Conservation (phyloP, 2,797 vertebrate genomes). For the Sphenodon punctatus region DNA sequence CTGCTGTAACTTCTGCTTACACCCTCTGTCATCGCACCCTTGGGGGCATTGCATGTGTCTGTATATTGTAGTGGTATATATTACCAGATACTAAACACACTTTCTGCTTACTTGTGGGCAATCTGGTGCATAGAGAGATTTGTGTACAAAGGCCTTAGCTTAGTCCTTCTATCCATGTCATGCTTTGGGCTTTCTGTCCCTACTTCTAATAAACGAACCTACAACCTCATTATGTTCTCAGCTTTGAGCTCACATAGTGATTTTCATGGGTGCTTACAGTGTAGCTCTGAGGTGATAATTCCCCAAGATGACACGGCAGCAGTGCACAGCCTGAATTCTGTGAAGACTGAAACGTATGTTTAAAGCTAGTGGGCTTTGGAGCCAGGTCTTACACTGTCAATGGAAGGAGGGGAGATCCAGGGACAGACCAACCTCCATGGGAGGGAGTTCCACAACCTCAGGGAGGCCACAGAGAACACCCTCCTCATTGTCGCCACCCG, state of each 20-base stretch:
- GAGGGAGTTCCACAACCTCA: too few species aligned
- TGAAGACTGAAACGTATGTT: too few species aligned
- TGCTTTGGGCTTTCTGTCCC: neutral
- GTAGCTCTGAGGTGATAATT: neutral
- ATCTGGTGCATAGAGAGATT: neutral
- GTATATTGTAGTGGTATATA: neutral
- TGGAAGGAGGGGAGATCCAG: too few species aligned
- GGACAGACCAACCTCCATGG: too few species aligned
- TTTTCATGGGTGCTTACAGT: neutral
- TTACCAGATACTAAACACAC: neutral
- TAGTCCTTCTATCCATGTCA: neutral
- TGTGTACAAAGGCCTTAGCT: neutral
- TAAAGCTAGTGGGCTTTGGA: too few species aligned
- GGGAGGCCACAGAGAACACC: too few species aligned
- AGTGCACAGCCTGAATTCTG: too few species aligned
- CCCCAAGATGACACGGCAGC: neutral
- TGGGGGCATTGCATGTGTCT: neutral
- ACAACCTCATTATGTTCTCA: neutral
- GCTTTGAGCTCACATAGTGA: neutral
- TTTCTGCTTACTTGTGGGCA: neutral
- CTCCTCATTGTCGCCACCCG: too few species aligned
- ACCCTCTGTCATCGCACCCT: too few species aligned
- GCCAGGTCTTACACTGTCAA: too few species aligned
- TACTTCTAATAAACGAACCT: neutral
- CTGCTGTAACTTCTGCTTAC: too few species aligned